These are phyloP conservation scores for Vicugna pacos DNA, from an alignment of 2,113 vertebrate species.

Conservation along the genomic window DNA sequence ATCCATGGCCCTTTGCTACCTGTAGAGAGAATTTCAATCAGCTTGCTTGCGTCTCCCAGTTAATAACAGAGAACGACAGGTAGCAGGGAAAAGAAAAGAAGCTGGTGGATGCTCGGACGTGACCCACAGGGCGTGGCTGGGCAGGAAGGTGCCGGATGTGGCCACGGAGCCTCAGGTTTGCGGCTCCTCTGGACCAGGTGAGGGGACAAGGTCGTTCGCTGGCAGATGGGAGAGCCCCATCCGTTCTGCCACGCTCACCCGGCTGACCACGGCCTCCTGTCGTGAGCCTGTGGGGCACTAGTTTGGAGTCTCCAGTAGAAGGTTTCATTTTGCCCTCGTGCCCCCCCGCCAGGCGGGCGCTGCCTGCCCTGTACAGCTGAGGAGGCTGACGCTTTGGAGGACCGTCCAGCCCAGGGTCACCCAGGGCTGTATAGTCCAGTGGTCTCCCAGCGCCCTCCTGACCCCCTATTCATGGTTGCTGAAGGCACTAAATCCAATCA, in stretches of 20 bases:
- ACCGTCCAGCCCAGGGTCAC: not conserved
- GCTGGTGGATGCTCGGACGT: not conserved
- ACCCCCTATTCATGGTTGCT: not conserved
- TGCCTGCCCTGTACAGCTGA: not conserved
- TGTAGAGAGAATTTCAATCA: accelerated
- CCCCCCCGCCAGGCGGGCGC: accelerated
- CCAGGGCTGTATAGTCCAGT: not conserved
- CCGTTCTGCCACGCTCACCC: accelerated
- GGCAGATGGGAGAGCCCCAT: not conserved
- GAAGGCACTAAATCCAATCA: accelerated
- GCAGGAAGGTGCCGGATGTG: not conserved
- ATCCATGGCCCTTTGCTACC: not conserved
- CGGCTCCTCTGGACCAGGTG: accelerated
- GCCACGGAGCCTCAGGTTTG: not conserved
- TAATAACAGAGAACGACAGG: not conserved
- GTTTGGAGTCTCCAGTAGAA: accelerated
- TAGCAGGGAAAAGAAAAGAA: not conserved
- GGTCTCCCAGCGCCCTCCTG: not conserved
- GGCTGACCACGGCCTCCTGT: not conserved
- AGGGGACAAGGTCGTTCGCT: accelerated
- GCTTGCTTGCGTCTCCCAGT: not conserved
- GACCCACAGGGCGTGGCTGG: accelerated
- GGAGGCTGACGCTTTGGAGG: not conserved
- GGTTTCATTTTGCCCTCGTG: not conserved
- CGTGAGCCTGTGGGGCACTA: accelerated